Conservation (phyloP, 2,797 vertebrate species). For the Lacerta viridis region DNA sequence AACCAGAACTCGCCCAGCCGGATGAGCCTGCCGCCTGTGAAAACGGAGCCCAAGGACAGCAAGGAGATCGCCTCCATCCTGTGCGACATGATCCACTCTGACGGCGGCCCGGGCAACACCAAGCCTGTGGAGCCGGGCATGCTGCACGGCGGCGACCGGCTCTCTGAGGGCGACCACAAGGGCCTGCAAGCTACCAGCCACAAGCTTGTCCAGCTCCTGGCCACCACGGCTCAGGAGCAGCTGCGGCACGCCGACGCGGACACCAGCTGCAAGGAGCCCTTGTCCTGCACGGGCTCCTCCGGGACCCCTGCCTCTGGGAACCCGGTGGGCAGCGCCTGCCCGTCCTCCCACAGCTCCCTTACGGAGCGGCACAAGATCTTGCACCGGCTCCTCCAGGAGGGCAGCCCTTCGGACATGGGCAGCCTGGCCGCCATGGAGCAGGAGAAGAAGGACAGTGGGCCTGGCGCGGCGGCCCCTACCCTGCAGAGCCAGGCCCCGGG, state of each 20-base stretch:
- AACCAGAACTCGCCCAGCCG: conserved; percentile 83
- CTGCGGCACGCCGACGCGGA: conserved; percentile 78
- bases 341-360: conserved; percentile 92
- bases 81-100: conserved; percentile 79
- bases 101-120: conserved; percentile 59
- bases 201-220: conserved; percentile 83
- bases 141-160: conserved; percentile 73
- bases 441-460: conserved; percentile 77
- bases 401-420: conserved; percentile 87
- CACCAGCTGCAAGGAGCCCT: conserved; percentile 76
- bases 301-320: conserved; percentile 70
- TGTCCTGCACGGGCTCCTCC: conserved; percentile 71
- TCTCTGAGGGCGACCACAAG: conserved; percentile 82
- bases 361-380: conserved; percentile 95
- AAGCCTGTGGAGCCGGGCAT: conserved; percentile 82
- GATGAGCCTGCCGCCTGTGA: conserved; percentile 72
- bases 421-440: conserved; percentile 78
- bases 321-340: conserved; percentile 81
- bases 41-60: conserved; percentile 80
- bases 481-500: conserved; percentile 63
- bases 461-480: conserved; percentile 47
- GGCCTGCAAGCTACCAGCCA: conserved; percentile 82
- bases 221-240: conserved; percentile 82
- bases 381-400: conserved; percentile 94
- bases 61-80: conserved; percentile 80